Evolutionary conservation across 2,888 invertebrate genomes (phyloP).

Genomic region (Conus canariensis): DNA sequence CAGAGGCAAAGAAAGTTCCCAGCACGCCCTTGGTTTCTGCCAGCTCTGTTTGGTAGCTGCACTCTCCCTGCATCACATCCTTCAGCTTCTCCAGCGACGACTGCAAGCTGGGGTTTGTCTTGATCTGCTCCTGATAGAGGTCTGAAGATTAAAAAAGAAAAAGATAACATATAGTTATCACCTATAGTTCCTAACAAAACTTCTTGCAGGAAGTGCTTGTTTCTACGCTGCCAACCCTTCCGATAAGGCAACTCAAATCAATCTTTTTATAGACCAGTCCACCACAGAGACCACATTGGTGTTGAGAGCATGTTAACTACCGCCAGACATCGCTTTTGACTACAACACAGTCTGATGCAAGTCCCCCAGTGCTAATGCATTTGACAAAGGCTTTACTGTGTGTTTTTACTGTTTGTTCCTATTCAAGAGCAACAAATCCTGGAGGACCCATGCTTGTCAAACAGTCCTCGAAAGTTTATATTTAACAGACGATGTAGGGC

Average conservation of each 20-base stretch:
- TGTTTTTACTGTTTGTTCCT: too few relatives aligned
- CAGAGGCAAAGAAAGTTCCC: background rate
- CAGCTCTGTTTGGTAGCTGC: conserved; percentile 4
- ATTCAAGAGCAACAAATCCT: too few relatives aligned
- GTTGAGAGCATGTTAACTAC: too few relatives aligned
- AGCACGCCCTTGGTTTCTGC: conserved; percentile 23
- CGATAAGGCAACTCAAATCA: too few relatives aligned
- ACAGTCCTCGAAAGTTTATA: too few relatives aligned
- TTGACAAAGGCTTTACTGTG: background rate
- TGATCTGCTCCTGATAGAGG: conserved; percentile 24
- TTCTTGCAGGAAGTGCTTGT: too few relatives aligned
- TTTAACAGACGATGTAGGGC: too few relatives aligned
- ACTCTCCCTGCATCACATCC: background rate
- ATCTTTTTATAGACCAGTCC: too few relatives aligned
- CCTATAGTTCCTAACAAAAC: background rate
- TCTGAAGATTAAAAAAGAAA: conserved; percentile 13
- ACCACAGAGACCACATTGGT: too few relatives aligned
- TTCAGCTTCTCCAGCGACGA: background rate
- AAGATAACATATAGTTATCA: background rate
- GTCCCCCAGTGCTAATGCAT: background rate
- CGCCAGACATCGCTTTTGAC: too few relatives aligned
- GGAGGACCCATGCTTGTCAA: too few relatives aligned
- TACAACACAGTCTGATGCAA: background rate
- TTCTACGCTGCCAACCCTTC: too few relatives aligned
- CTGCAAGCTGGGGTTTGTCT: conserved; percentile 20